Evolutionary conservation across 2,888 invertebrate genomes (phyloP).

Genomic region (Ceriagrion tenellum): DNA sequence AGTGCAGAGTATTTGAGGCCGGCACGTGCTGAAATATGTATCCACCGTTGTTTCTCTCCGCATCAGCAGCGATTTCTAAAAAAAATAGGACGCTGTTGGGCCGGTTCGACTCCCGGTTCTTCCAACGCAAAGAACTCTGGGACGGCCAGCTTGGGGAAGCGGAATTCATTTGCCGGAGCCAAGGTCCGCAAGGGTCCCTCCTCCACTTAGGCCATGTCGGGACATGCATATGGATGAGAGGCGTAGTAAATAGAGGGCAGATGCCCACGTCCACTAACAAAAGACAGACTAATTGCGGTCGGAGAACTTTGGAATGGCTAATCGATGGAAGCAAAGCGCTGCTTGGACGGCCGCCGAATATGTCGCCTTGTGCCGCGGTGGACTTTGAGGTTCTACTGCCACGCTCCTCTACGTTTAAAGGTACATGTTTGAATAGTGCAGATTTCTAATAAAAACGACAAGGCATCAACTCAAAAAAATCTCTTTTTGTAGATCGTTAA

Average conservation of each 20-base stretch:
- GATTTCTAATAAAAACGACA: too few relatives aligned
- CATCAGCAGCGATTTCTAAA: not conserved
- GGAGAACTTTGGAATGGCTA: constrained; percentile 9
- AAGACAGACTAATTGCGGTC: constrained; percentile 32
- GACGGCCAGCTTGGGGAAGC: not conserved
- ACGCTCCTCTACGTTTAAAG: not conserved
- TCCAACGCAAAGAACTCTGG: not conserved
- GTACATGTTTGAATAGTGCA: too few relatives aligned
- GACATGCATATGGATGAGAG: not conserved
- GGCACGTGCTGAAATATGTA: not conserved
- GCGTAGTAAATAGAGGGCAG: constrained; percentile 9
- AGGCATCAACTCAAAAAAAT: too few relatives aligned
- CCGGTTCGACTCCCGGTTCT: not conserved
- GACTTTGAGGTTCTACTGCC: not conserved
- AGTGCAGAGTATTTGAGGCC: not conserved
- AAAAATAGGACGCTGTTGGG: not conserved
- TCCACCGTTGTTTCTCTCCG: not conserved
- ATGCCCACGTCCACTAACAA: constrained; percentile 4
- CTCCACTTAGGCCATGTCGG: not conserved
- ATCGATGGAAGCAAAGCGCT: not conserved
- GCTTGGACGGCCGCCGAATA: not conserved
- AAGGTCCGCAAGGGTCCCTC: not conserved
- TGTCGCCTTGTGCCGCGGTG: not conserved
- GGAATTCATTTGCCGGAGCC: not conserved
- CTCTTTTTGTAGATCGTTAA: too few relatives aligned